Percentiles rank a stretch among this genome's conserved stretches.
Evolutionary conservation across 2,113 vertebrate genomes (phyloP).

Genomic region (Rhegmatorhina hoffmannsi): DNA sequence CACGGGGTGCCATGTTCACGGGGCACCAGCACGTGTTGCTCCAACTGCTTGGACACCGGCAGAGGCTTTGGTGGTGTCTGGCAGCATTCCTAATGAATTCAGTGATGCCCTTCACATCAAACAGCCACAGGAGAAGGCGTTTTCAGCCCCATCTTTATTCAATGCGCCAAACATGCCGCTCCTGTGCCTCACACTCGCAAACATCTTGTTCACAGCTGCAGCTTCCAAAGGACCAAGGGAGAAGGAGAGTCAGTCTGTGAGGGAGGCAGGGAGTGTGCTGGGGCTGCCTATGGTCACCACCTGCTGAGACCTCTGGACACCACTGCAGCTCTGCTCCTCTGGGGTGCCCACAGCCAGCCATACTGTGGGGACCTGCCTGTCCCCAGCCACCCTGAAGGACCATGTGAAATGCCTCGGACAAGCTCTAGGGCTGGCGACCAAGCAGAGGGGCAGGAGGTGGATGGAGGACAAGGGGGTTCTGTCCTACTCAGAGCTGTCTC

Average conservation of each 20-base stretch:
- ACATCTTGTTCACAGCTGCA: constrained; percentile 30
- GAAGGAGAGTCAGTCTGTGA: background rate
- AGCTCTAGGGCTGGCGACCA: background rate
- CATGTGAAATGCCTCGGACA: fast-evolving
- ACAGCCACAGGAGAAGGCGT: background rate
- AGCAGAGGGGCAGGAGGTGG: background rate
- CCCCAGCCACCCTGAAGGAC: background rate
- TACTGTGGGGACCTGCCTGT: background rate
- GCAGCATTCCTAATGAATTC: background rate
- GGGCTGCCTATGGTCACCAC: background rate
- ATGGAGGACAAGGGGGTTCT: background rate
- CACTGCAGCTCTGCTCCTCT: background rate
- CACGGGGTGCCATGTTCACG: fast-evolving
- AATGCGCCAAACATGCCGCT: background rate
- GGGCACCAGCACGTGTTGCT: background rate
- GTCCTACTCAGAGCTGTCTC: background rate
- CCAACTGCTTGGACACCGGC: fast-evolving
- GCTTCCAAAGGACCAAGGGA: constrained; percentile 3
- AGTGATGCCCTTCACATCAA: background rate
- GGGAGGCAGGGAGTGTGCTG: fast-evolving
- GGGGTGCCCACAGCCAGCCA: fast-evolving
- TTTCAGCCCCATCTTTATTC: constrained; percentile 23
- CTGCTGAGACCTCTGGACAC: background rate
- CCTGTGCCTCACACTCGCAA: background rate
- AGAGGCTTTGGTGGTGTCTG: background rate